A percentile compares a stretch with the other conserved stretches of the same genome.
phyloP scores from a whole-genome alignment of 2,888 invertebrate species.

The Hypsopygia costalis region DNA sequence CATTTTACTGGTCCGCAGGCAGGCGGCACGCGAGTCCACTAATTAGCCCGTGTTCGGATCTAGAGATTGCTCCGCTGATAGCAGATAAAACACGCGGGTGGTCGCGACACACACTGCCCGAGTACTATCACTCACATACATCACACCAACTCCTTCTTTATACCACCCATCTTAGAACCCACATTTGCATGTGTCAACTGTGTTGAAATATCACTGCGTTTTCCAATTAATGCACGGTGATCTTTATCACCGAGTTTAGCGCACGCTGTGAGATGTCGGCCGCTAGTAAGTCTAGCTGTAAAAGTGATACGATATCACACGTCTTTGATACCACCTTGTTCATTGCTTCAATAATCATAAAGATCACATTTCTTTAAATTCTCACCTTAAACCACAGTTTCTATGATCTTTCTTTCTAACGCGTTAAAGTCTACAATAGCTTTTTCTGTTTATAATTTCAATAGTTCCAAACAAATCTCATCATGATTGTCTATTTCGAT shows the following conservation, averaged over 20 bases:
- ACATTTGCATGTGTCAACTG: slow-evolving; percentile 10
- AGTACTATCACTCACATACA: slow-evolving; percentile 12
- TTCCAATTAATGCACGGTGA: slow-evolving; percentile 19
- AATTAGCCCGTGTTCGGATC: slow-evolving; percentile 56
- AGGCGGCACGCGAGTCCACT: slow-evolving; percentile 49
- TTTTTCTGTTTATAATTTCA: too few species aligned
- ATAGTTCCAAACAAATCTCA: too few species aligned
- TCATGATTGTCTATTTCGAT: too few species aligned
- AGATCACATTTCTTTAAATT: slow-evolving; percentile 7
- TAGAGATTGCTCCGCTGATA: slow-evolving; percentile 43
- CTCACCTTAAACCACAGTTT: too few species aligned
- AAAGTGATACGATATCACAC: slow-evolving; percentile 6
- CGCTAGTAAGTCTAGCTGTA: slow-evolving; percentile 7
- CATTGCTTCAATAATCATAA: slow-evolving; percentile 6
- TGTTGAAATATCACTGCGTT: slow-evolving; percentile 7
- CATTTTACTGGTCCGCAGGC: too few species aligned
- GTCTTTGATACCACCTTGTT: slow-evolving; percentile 7
- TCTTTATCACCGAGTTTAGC: slow-evolving; percentile 8
- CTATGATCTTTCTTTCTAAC: too few species aligned
- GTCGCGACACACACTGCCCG: slow-evolving; percentile 28
- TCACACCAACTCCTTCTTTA: slow-evolving; percentile 14
- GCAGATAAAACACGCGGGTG: slow-evolving; percentile 38
- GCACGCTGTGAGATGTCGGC: slow-evolving; percentile 5
- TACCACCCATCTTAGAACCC: slow-evolving; percentile 2
- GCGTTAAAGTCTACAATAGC: too few species aligned